Evolutionary conservation across 2,888 invertebrate genomes (phyloP).

Genomic region (Dorcus hopei): DNA sequence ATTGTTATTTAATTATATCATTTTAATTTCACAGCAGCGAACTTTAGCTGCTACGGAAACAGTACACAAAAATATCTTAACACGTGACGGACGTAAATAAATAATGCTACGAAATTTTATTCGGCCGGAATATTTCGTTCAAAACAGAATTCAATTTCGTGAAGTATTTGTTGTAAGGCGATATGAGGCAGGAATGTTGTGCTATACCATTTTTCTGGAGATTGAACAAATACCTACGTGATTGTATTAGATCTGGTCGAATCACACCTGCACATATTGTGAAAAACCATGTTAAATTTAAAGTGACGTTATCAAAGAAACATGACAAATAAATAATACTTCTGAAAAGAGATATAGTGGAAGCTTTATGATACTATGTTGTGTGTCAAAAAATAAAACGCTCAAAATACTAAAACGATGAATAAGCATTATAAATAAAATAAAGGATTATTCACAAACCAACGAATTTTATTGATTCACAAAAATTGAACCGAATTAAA

Average conservation of each 20-base stretch:
- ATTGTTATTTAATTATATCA: too few relatives aligned
- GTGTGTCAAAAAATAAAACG: too few relatives aligned
- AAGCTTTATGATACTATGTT: too few relatives aligned
- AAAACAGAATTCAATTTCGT: conserved; percentile 16
- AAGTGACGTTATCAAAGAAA: conserved; percentile 7
- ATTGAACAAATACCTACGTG: conserved; percentile 34
- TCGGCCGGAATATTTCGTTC: background rate
- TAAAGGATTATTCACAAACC: too few relatives aligned
- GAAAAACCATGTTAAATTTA: background rate
- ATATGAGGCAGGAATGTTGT: conserved; percentile 10
- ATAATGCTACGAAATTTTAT: background rate
- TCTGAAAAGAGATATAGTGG: too few relatives aligned
- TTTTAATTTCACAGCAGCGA: too few relatives aligned
- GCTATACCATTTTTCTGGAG: conserved; percentile 22
- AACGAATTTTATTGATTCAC: too few relatives aligned
- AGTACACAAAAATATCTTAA: too few relatives aligned
- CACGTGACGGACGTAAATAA: background rate
- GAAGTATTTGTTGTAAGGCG: conserved; percentile 7
- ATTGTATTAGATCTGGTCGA: conserved; percentile 31
- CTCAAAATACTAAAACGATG: too few relatives aligned
- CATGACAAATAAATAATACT: background rate
- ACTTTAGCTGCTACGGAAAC: too few relatives aligned
- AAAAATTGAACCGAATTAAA: too few relatives aligned
- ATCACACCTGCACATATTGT: conserved; percentile 16
- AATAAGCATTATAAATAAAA: too few relatives aligned